Evolutionary conservation across 1,140 invertebrate species (phyloP).

Genomic region (Kradibia gibbosae): DNA sequence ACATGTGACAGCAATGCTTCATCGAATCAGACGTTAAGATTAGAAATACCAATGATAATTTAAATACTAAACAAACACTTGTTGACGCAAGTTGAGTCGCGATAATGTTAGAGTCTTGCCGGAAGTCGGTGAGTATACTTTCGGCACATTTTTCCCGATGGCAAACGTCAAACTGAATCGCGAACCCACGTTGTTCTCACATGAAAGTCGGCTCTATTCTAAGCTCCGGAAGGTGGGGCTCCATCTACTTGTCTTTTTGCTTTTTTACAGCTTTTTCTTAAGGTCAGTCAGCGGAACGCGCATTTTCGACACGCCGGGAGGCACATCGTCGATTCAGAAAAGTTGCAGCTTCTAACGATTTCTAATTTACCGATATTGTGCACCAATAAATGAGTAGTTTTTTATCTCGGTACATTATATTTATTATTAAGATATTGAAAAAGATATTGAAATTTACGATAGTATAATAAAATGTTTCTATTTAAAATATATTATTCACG

Average conservation of each 20-base stretch:
- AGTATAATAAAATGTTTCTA: no score
- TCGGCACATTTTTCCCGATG: constrained; percentile 4
- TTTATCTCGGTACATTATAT: no score
- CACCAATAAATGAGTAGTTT: no score
- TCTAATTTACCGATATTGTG: not conserved
- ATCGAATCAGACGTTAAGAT: not conserved
- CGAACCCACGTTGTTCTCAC: not conserved
- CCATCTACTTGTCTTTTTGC: not conserved
- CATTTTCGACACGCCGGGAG: not conserved
- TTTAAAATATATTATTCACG: no score
- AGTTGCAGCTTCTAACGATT: not conserved
- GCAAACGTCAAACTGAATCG: constrained; percentile 24
- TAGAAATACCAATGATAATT: not conserved
- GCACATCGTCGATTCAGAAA: not conserved
- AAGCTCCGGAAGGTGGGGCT: not conserved
- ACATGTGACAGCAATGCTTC: not conserved
- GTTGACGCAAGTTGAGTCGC: not conserved
- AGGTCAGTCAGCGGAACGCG: constrained; percentile 29
- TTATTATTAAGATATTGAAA: no score
- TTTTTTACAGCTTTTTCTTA: constrained; percentile 15
- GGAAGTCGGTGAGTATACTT: not conserved
- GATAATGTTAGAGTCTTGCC: not conserved
- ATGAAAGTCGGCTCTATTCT: not conserved
- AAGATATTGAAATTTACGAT: no score
- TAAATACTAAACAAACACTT: not conserved